Evolutionary conservation across 2,888 invertebrate species (phyloP), one percentile per base, ranked within the genome.

Genomic region (Diarsia dahlii): DNA sequence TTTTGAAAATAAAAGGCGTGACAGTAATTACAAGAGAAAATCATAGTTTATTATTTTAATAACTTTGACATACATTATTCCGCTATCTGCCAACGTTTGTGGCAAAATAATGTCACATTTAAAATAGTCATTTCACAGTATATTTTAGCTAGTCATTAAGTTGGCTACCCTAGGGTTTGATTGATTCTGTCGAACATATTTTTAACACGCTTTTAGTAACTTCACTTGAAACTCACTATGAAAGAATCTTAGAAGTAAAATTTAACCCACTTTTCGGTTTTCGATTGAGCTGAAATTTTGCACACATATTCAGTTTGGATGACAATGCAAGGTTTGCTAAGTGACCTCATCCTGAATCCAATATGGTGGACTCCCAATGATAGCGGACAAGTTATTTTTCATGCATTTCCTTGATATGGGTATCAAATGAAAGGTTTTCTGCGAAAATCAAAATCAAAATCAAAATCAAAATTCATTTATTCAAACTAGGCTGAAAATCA

Each of bases 11-110:
- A 65, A 54, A 4, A 65, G 12, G 45, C 62, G 62, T 80, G 23
- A 46, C 28, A 20, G 48, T 67, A 52, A 80, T 78, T 78, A 56
- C 0, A 50, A 46, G 66, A 56, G 63, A 56, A 67, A 63, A 74
- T 74, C 63, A 45, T 34, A 48, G 48, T 10, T 66, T 12, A 66
- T 54, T 63, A 56, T 54, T 78, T 23, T 67, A 76, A 58, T 58
- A 45, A 80, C 65, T 73, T 50, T 74, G 63, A 46, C 67, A 74
- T 34, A 66, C 50, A 63, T 50, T 20, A 45, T 60, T 23, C 15
- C 10, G 34, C 13, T 13, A 20, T 28, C 12, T 39, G 56, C 56
- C 23, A 13, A 1, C 10, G 0, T 45, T 46, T 63, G 20, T 71
- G 64, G 54, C 28, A 60, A 78, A n/a, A 58, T 18, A 48, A 23